Base-by-base conservation (phyloP, 2,797 vertebrate species). In the Phrynocephalus forsythii region DNA sequence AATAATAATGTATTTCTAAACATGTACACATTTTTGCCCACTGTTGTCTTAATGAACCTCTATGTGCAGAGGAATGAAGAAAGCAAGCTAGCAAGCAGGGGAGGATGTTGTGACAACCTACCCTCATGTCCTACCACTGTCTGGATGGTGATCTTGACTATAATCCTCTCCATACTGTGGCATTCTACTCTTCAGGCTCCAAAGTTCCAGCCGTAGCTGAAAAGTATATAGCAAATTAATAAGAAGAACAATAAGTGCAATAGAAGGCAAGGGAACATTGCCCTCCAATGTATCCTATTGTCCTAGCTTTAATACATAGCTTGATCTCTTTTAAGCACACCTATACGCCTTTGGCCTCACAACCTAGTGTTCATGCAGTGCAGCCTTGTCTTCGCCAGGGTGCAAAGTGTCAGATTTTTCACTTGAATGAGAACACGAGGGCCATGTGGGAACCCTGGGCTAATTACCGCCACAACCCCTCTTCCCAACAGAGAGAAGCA, bases 291-390 rank as follows among this genome's bases (percentile, higher is more conserved):
- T 38, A 77, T 50, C 38, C 30, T 26, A 16, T 68, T 15, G 20
- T 24, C 6, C 28, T n/a, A 44, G 60, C 77, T 16, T 44, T 2
- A n/a, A 73, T 10, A 8, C 10, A n/a, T 18, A 18, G 5, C 16
- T 3, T 75, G 9, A 68, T 28, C 22, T 30, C n/a, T 60, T 71
- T 79, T 24, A 48, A 63, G 15, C 4, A 66, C 16, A n/a, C 11
- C 20, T 1, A 71, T 2, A 77, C 80, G 85, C 91, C 90, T 90
- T 67, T 5, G 7, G 11, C 3, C 13, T 4, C 78, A 88, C 90
- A 91, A 89, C 66, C 13, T 56, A 56, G 24, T 15, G 7, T 33
- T 76, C 18, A 20, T n/a, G 3, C 48, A 75, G 69, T 3, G 15
- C 33, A 63, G 69, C 48, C 73, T 63, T 48, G 56, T 44, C 67